These are phyloP conservation scores for Pollenia labialis DNA, from an alignment of 2,888 invertebrate genomes.

Conservation along the genomic window DNA sequence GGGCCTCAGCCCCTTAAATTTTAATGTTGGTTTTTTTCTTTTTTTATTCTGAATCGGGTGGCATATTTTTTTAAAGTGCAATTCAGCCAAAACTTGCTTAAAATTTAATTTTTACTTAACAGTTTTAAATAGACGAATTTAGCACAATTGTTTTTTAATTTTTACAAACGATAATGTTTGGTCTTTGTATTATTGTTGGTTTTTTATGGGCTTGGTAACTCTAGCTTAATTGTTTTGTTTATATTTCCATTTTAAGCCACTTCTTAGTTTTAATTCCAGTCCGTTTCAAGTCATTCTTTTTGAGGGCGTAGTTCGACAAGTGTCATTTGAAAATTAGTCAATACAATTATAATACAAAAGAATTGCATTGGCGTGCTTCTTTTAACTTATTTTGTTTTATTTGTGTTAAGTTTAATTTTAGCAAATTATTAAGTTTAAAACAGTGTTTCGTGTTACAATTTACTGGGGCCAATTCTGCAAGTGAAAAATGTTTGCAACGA, in stretches of 20 bases:
- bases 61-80: too few relatives aligned
- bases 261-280: constrained; percentile 63
- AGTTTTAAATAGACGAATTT: too few relatives aligned
- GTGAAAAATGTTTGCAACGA: constrained; percentile 77
- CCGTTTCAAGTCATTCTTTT: constrained; percentile 70
- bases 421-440: constrained; percentile 50
- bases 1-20: too few relatives aligned
- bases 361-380: constrained; percentile 23
- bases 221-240: constrained; percentile 56
- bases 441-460: background rate
- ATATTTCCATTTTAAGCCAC: constrained; percentile 49
- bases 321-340: constrained; percentile 71
- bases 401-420: constrained; percentile 50
- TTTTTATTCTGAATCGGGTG: too few relatives aligned
- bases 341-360: constrained; percentile 32
- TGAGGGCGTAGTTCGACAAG: constrained; percentile 76
- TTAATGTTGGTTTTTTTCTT: too few relatives aligned
- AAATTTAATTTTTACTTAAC: too few relatives aligned
- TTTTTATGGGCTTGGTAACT: constrained; percentile 32
- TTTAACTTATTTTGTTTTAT: constrained; percentile 62
- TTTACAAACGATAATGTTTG: too few relatives aligned
- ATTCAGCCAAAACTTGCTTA: too few relatives aligned
- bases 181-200: too few relatives aligned
- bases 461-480: constrained; percentile 16
- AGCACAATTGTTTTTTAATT: too few relatives aligned